These are phyloP conservation scores for Anhinga anhinga DNA, from an alignment of 2,113 vertebrate genomes.

Conservation along the genomic window DNA sequence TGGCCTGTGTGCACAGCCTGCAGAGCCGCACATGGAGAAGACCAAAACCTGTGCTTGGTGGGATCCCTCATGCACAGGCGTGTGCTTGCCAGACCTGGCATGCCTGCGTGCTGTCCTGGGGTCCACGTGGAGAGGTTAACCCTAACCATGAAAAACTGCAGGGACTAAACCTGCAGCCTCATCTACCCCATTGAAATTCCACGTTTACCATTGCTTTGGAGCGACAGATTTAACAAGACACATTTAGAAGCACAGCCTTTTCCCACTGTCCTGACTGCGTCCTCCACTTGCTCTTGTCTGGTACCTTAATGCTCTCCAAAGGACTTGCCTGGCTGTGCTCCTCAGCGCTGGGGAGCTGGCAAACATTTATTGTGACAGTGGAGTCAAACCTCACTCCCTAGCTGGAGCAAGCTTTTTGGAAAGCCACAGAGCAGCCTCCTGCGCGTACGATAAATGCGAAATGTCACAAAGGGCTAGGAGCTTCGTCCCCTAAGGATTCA, in stretches of 20 bases:
- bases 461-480: neutral
- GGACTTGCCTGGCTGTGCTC: neutral
- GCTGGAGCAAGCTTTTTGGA: neutral
- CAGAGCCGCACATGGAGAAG: neutral
- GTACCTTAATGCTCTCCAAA: neutral
- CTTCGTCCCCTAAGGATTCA: neutral
- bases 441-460: neutral
- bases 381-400: neutral
- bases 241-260: neutral
- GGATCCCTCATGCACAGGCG: accelerated
- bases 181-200: neutral
- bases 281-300: neutral
- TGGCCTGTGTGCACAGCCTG: accelerated
- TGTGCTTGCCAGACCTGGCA: neutral
- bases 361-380: neutral
- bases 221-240: neutral
- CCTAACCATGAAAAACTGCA: neutral
- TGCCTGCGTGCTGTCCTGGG: neutral
- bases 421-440: neutral
- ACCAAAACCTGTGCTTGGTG: neutral
- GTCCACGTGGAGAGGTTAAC: neutral
- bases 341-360: accelerated
- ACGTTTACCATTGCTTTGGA: neutral
- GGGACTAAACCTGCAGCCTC: neutral
- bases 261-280: neutral